Evolutionary conservation across 2,113 vertebrate genomes (phyloP).

Genomic region (Athene cunicularia): DNA sequence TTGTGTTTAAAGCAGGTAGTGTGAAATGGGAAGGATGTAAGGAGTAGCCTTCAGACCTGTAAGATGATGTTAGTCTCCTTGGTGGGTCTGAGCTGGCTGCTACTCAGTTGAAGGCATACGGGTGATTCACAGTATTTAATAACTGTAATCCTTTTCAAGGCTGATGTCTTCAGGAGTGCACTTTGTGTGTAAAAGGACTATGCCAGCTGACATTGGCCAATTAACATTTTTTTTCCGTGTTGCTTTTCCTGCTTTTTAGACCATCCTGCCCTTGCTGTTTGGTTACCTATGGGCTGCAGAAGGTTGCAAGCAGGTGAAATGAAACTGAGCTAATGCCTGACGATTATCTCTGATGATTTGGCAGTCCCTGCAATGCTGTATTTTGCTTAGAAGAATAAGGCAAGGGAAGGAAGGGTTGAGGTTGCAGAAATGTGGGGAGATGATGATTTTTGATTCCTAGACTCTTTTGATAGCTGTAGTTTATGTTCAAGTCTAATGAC

Average conservation of each 20-base stretch:
- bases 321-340: not conserved
- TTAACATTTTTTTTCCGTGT: not conserved
- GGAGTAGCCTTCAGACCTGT: not conserved
- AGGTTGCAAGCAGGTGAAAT: not conserved
- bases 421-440: not conserved
- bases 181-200: not conserved
- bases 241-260: not conserved
- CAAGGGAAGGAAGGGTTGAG: not conserved
- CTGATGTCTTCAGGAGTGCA: not conserved
- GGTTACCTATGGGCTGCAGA: not conserved
- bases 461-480: not conserved
- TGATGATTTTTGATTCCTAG: not conserved
- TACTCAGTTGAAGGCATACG: not conserved
- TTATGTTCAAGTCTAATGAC: not conserved
- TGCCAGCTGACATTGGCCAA: not conserved
- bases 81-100: not conserved
- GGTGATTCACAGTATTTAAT: not conserved
- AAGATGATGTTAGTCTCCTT: rapidly evolving
- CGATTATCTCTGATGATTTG: not conserved
- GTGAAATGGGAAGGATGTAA: rapidly evolving
- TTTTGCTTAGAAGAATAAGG: not conserved
- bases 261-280: not conserved
- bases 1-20: not conserved
- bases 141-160: not conserved
- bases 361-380: not conserved